phyloP scores from a whole-genome alignment of 2,888 invertebrate species.

The Cataglyphis cursor region DNA sequence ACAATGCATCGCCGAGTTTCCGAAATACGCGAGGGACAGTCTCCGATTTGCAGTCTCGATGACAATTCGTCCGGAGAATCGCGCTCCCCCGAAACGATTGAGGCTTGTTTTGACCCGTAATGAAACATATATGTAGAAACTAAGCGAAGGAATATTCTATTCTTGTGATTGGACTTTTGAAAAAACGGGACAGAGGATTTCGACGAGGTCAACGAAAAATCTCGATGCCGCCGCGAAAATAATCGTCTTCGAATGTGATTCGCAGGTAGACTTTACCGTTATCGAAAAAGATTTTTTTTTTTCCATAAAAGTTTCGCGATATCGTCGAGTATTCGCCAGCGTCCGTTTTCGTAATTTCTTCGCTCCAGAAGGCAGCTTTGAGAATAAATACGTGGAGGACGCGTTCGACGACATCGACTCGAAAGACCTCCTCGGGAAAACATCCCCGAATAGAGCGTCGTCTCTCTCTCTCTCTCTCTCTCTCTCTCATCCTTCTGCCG shows the following conservation, averaged over 20 bases:
- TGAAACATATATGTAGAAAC: constrained; percentile 33
- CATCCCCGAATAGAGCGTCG: neutral
- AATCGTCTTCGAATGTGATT: neutral
- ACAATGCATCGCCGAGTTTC: neutral
- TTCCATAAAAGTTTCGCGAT: constrained; percentile 4
- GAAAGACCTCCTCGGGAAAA: neutral
- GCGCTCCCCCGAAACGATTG: constrained; percentile 11
- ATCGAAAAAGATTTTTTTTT: neutral
- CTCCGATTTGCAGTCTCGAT: constrained; percentile 38
- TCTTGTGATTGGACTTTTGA: neutral
- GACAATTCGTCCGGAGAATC: constrained; percentile 3
- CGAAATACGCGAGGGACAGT: constrained; percentile 6
- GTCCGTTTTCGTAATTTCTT: neutral
- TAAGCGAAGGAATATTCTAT: constrained; percentile 15
- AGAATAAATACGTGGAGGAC: constrained; percentile 41
- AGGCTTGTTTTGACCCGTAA: constrained; percentile 37
- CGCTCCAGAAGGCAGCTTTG: constrained; percentile 44
- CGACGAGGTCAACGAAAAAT: constrained; percentile 24
- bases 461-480: constrained; percentile 20
- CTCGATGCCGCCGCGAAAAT: neutral
- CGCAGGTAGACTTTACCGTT: neutral
- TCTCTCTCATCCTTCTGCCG: neutral
- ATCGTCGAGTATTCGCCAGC: constrained; percentile 15
- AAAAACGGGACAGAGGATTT: neutral
- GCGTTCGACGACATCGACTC: neutral